Base-by-base conservation (phyloP, 2,113 vertebrate species). In the Salvelinus namaycush region DNA sequence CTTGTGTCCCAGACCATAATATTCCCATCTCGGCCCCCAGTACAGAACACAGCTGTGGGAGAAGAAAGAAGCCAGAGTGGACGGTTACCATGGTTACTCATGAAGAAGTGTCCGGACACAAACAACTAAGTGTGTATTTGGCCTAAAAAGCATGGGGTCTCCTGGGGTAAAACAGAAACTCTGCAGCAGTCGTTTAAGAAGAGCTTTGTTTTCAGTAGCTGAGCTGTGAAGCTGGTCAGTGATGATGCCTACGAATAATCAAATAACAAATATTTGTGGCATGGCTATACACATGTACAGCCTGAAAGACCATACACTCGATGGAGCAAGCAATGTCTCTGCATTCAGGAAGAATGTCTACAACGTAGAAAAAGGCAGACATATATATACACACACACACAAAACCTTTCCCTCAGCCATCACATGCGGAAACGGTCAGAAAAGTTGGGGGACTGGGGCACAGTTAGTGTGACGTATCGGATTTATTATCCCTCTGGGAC, bases 1-100 rank as follows among this genome's bases (percentile, higher is more conserved):
- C 98, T 93, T 54, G 92, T 99, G 78, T 99, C 98, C 98, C 98
- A 99, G 82, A 99, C 87, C 95, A 99, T 97, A 86, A 99, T 96
- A 83, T 99, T 99, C 70, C 98, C 97, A 89, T 99, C 97, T 92
- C 98, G 94, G 69, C 95, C 97, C 79, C 97, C 98, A 39, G 96
- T 99, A 81, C 95, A 96, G 87, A 99, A 99, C 22, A 99, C 95
- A 87, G 96, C 98, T 99, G 86, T 76, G 60, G 12, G 51, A 68
- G 77, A 27, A 81, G 71, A 78, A 18, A 71, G 66, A 78, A 13
- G 20, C 77, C n/a, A 68, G 29, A 18, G 2, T 14, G 4, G 16
- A 68, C 2, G 16, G 68, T 31, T 67, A 27, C 16, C 24, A 29
- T 67, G 5, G 65, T 16, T 26, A 67, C 11, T 16, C 14, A 3